Conservation (phyloP, 2,888 invertebrate genomes). For the Clivina fossor region DNA sequence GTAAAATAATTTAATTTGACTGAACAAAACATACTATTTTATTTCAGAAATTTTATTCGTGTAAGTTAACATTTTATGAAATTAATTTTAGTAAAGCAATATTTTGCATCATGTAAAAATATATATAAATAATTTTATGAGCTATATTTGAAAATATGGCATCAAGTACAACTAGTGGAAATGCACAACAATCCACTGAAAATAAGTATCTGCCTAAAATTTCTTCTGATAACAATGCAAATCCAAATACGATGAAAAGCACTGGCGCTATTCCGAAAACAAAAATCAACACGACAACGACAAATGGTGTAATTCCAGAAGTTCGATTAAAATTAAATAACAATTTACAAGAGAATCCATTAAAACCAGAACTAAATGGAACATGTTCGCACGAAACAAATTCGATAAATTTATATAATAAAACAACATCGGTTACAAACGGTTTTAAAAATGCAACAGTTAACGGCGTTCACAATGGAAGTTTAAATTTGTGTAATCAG, state of each 20-base stretch:
- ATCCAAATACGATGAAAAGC: conserved; percentile 26
- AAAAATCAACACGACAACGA: conserved; percentile 13
- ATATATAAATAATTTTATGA: no score
- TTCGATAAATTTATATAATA: conserved; percentile 13
- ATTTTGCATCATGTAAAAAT: no score
- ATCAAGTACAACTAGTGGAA: conserved; percentile 26
- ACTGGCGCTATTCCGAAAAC: conserved; percentile 27
- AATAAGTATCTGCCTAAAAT: conserved; percentile 21
- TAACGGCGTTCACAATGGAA: conserved; percentile 22
- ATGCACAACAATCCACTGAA: conserved; percentile 18
- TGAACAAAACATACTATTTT: background rate
- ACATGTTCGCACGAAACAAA: conserved; percentile 17
- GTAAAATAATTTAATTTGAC: background rate
- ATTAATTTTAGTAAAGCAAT: no score
- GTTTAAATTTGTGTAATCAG: conserved; percentile 7
- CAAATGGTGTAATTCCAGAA: conserved; percentile 15
- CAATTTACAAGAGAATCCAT: conserved; percentile 18
- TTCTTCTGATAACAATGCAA: conserved; percentile 30
- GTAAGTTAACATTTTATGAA: no score
- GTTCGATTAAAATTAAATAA: conserved; percentile 19
- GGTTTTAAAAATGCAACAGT: conserved; percentile 24
- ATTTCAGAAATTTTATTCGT: background rate
- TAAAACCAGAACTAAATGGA: conserved; percentile 22
- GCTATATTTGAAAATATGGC: conserved; percentile 22
- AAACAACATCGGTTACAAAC: conserved; percentile 18